Percentiles rank a stretch among this genome's conserved stretches.
phyloP scores from a whole-genome alignment of 2,113 vertebrate genomes.

The Lampris incognitus region DNA sequence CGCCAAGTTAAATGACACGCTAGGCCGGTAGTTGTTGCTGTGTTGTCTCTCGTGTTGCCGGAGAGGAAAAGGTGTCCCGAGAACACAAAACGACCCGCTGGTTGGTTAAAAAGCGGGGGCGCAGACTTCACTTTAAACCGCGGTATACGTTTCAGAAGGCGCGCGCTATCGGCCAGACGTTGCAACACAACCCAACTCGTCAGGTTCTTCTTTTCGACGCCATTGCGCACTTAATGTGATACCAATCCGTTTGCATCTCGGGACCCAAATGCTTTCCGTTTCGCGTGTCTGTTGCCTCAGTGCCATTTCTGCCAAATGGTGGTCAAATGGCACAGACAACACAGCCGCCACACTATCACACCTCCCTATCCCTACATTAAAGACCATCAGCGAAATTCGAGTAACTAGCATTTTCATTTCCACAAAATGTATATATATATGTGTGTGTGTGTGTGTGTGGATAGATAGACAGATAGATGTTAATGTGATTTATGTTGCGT shows the following conservation, averaged over 20 bases:
- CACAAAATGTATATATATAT: too few relatives aligned
- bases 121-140: too few relatives aligned
- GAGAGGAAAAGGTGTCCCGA: neutral
- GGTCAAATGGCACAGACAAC: neutral
- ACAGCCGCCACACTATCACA: neutral
- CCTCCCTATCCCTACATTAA: neutral
- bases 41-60: neutral
- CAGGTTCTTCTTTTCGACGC: too few relatives aligned
- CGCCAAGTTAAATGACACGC: conserved; percentile 27
- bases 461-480: too few relatives aligned
- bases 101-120: neutral
- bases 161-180: too few relatives aligned
- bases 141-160: too few relatives aligned
- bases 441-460: too few relatives aligned
- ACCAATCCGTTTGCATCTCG: neutral
- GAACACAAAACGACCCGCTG: conserved; percentile 15
- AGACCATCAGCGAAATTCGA: neutral
- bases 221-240: neutral
- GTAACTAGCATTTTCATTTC: too few relatives aligned
- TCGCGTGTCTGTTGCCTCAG: neutral
- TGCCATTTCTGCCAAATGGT: neutral
- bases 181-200: too few relatives aligned
- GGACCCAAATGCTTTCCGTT: neutral
- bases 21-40: neutral
- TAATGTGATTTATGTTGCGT: too few relatives aligned